Evolutionary conservation across 2,797 vertebrate species (phyloP).

Genomic region (Mionectes olivaceus): DNA sequence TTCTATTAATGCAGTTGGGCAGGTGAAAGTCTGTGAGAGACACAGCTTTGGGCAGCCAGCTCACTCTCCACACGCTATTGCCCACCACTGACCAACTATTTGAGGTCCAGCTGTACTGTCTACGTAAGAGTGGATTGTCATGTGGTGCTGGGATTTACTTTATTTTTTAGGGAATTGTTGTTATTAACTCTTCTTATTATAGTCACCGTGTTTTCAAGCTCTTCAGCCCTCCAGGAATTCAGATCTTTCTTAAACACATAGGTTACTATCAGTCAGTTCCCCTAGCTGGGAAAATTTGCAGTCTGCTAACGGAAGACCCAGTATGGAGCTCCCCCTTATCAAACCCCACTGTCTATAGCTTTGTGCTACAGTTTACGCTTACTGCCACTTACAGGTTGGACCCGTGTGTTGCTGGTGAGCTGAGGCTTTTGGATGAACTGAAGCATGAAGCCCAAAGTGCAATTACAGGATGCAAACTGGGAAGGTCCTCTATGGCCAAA

Average conservation of each 20-base stretch:
- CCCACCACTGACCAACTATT: background rate
- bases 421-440: background rate
- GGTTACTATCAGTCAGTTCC: background rate
- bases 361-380: background rate
- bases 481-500: background rate
- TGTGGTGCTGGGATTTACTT: background rate
- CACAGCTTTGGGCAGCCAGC: background rate
- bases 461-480: background rate
- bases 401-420: background rate
- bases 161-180: background rate
- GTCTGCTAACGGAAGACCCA: background rate
- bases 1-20: background rate
- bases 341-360: background rate
- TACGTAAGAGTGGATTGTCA: background rate
- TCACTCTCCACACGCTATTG: rapidly evolving
- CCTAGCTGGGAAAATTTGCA: background rate
- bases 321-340: background rate
- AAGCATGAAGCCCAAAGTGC: background rate
- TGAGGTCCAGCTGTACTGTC: background rate
- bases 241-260: background rate
- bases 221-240: background rate
- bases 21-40: background rate
- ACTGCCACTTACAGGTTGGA: background rate
- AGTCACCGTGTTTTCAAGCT: background rate
- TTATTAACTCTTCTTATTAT: background rate